A percentile compares a stretch with the other conserved stretches of the same genome.
phyloP scores from a whole-genome alignment of 2,888 invertebrate species.

The Lepidocyrtinus sp. region DNA sequence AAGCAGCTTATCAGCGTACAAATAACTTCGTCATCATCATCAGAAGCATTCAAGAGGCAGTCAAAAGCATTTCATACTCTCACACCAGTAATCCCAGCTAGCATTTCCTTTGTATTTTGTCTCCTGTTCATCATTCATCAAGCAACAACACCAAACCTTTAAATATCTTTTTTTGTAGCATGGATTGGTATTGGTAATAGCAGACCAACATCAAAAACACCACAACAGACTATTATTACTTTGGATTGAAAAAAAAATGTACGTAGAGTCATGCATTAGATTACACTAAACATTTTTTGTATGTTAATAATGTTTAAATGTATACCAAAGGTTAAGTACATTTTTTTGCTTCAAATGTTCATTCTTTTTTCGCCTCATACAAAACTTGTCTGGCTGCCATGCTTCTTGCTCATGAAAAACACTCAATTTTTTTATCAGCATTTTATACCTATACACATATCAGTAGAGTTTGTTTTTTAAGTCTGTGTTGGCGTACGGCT shows the following conservation, averaged over 20 bases:
- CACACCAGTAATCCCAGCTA: not conserved
- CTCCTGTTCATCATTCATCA: not conserved
- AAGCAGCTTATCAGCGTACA: not conserved
- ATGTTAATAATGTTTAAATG: not conserved
- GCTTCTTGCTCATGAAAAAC: conserved; percentile 8
- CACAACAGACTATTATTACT: not conserved
- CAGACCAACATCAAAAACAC: no score
- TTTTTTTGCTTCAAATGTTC: not conserved
- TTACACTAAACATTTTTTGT: not conserved
- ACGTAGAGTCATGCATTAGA: not conserved
- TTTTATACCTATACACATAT: not conserved
- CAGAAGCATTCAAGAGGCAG: conserved; percentile 17
- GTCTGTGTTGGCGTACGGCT: not conserved
- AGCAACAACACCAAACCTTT: no score
- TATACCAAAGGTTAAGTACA: not conserved
- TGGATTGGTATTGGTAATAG: no score
- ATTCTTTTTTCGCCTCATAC: conserved; percentile 4
- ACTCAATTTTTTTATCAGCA: not conserved
- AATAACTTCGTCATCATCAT: not conserved
- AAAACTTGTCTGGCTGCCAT: conserved; percentile 36
- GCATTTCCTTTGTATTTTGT: not conserved
- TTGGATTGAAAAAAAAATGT: not conserved
- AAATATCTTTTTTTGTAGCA: no score
- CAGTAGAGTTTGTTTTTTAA: not conserved
- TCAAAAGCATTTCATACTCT: not conserved